Percentiles rank a stretch among this genome's conserved stretches.
phyloP scores from a whole-genome alignment of 1,140 invertebrate genomes.

The Zaprionus kolodkinae region DNA sequence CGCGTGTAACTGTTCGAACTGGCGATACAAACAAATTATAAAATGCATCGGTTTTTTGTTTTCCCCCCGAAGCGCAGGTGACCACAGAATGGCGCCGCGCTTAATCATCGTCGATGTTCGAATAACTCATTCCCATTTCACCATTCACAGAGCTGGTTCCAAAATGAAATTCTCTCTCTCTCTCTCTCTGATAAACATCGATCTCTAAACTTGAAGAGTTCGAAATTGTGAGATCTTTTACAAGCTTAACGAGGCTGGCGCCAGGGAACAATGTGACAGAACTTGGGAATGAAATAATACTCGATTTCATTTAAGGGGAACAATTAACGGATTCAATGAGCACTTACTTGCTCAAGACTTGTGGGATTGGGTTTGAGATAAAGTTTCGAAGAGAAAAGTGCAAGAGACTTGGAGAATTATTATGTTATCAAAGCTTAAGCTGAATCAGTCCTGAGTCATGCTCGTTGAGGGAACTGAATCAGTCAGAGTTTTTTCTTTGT shows the following conservation, averaged over 20 bases:
- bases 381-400: neutral
- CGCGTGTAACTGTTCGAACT: constrained; percentile 27
- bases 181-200: constrained; percentile 1
- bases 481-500: too few relatives aligned
- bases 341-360: neutral
- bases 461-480: too few relatives aligned
- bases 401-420: neutral
- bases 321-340: neutral
- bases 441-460: neutral
- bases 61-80: constrained; percentile 49
- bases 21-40: constrained; percentile 74
- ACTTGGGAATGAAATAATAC: neutral
- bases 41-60: constrained; percentile 64
- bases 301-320: neutral
- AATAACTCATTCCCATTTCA: neutral
- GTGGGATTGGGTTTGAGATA: neutral
- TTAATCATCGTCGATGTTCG: constrained; percentile 43
- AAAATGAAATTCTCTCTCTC: neutral
- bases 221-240: neutral
- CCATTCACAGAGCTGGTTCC: neutral
- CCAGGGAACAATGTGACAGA: neutral
- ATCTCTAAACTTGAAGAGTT: constrained; percentile 16
- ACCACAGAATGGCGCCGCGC: constrained; percentile 38
- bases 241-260: neutral
- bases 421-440: too few relatives aligned